Evolutionary conservation across 2,797 vertebrate species (phyloP).

Genomic region (Lithobates sylvaticus): DNA sequence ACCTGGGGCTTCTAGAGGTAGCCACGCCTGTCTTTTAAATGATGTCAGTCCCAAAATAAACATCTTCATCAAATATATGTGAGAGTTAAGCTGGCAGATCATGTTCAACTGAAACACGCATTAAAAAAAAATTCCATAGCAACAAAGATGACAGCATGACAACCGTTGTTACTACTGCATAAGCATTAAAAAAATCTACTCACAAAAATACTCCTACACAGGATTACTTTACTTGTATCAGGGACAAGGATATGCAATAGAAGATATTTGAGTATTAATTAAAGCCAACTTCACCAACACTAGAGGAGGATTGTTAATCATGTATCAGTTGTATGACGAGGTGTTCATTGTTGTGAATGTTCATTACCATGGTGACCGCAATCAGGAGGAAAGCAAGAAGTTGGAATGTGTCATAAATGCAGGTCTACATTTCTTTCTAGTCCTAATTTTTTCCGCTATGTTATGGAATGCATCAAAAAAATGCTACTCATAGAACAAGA

Average conservation of each 20-base stretch:
- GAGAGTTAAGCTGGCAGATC: conserved; percentile 61
- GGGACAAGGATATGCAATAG: conserved; percentile 5
- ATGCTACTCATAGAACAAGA: not conserved
- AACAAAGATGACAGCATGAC: conserved; percentile 78
- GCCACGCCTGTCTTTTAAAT: conserved; percentile 50
- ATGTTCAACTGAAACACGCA: conserved; percentile 60
- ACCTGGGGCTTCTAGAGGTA: conserved; percentile 41
- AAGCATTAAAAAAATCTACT: conserved; percentile 71
- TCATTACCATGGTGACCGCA: not conserved
- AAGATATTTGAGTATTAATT: conserved; percentile 3
- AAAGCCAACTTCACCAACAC: conserved; percentile 7
- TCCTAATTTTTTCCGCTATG: not conserved
- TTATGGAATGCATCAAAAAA: not conserved
- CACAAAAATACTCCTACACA: conserved; percentile 60
- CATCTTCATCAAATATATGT: conserved; percentile 56
- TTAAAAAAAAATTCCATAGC: conserved; percentile 72
- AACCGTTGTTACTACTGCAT: conserved; percentile 77
- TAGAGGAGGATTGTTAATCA: not conserved
- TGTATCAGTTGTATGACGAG: conserved; percentile 5
- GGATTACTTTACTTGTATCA: conserved; percentile 50
- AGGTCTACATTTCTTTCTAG: not conserved
- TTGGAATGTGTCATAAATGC: not conserved
- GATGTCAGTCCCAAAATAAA: conserved; percentile 44
- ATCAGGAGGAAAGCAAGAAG: not conserved
- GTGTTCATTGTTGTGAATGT: not conserved